These are phyloP conservation scores for Cepphus grylle DNA, from an alignment of 2,113 vertebrate genomes.

Conservation along the genomic window DNA sequence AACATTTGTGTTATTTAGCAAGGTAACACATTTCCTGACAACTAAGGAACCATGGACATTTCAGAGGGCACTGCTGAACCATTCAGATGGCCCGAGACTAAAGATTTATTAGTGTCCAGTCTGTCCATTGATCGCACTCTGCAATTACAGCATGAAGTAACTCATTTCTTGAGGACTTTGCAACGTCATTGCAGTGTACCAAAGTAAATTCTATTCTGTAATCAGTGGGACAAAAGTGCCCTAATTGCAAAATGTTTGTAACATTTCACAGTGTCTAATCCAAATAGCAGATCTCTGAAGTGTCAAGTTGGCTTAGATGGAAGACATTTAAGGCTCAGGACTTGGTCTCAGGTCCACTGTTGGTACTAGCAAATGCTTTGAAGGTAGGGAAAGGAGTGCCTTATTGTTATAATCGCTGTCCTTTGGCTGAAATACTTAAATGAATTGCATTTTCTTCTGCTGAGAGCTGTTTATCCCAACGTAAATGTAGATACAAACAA, in stretches of 20 bases:
- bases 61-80: neutral
- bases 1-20: neutral
- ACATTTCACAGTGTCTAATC: neutral
- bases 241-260: neutral
- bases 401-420: slow-evolving; percentile 6
- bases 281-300: neutral
- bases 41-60: neutral
- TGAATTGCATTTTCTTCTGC: neutral
- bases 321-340: neutral
- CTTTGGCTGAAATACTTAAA: slow-evolving; percentile 35
- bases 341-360: neutral
- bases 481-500: slow-evolving; percentile 24
- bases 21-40: neutral
- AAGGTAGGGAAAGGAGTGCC: slow-evolving; percentile 1
- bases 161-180: neutral
- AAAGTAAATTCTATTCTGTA: neutral
- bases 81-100: neutral
- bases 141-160: neutral
- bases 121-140: neutral
- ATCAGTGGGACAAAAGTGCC: neutral
- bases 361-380: neutral
- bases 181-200: neutral
- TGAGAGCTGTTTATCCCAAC: slow-evolving; percentile 18
- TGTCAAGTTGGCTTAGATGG: neutral
- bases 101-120: neutral